These are phyloP conservation scores for Euura saliciscinereae DNA, from an alignment of 1,140 invertebrate species.

Conservation along the genomic window DNA sequence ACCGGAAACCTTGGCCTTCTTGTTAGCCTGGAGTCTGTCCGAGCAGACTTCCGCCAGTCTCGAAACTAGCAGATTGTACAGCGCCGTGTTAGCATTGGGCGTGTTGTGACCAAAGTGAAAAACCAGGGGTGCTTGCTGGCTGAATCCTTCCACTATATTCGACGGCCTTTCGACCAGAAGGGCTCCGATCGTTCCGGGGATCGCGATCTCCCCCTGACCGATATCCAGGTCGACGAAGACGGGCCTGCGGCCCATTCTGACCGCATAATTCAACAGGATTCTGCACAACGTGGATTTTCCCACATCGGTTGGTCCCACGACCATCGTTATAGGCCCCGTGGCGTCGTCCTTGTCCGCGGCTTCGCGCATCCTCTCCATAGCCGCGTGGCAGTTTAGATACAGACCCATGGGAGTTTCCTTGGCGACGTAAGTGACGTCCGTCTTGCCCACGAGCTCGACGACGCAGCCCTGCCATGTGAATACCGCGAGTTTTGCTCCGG, in stretches of 20 bases:
- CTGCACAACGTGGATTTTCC: slow-evolving; percentile 94
- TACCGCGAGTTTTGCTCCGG: slow-evolving; percentile 93
- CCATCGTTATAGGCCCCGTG: slow-evolving; percentile 83
- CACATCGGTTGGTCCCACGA: slow-evolving; percentile 94
- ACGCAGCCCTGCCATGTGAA: slow-evolving; percentile 96
- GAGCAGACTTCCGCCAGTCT: slow-evolving; percentile 86
- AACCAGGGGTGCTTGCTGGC: slow-evolving; percentile 87
- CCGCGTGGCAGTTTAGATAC: slow-evolving; percentile 95
- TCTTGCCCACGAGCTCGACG: slow-evolving; percentile 82
- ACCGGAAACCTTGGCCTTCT: slow-evolving; percentile 88
- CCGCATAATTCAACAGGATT: slow-evolving; percentile 93
- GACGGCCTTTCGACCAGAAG: slow-evolving; percentile 89
- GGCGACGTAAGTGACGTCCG: slow-evolving; percentile 91
- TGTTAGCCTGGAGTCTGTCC: slow-evolving; percentile 84
- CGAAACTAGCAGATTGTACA: slow-evolving; percentile 87
- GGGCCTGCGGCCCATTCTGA: slow-evolving; percentile 82
- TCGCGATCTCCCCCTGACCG: slow-evolving; percentile 91
- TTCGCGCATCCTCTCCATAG: slow-evolving; percentile 86
- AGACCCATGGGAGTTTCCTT: slow-evolving; percentile 97
- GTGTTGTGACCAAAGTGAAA: slow-evolving; percentile 93
- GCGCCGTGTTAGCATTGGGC: slow-evolving; percentile 77
- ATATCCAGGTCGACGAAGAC: slow-evolving; percentile 97
- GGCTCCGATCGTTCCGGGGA: slow-evolving; percentile 91
- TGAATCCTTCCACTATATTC: slow-evolving; percentile 91
- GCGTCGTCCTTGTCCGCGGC: slow-evolving; percentile 77